Conservation (phyloP, 2,797 vertebrate species). For the Enteromius paludinosus region DNA sequence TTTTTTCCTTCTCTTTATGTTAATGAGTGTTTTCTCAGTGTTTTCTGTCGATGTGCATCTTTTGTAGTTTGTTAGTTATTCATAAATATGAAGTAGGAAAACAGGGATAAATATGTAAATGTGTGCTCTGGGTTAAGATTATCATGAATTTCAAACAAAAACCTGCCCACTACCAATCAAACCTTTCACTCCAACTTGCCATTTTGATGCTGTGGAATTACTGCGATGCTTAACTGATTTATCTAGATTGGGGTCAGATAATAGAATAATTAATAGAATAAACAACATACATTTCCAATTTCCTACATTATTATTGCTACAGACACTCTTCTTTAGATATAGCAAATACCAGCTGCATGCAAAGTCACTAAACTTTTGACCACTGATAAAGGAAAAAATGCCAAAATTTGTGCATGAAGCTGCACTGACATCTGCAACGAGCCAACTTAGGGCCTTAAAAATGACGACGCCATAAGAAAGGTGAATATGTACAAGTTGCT, state of each 20-base stretch:
- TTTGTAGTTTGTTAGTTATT: constrained; percentile 13
- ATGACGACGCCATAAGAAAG: too few species aligned
- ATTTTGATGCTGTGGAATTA: neutral
- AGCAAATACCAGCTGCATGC: neutral
- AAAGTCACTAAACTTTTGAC: neutral
- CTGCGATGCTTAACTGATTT: constrained; percentile 30
- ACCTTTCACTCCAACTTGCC: neutral
- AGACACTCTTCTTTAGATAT: neutral
- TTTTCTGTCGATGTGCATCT: constrained; percentile 36
- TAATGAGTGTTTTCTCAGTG: neutral
- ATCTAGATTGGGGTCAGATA: neutral
- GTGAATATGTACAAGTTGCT: too few species aligned
- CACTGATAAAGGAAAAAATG: neutral
- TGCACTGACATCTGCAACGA: neutral
- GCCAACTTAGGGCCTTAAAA: too few species aligned
- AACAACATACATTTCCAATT: neutral
- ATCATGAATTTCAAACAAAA: constrained; percentile 45
- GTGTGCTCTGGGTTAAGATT: constrained; percentile 32
- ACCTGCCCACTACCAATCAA: neutral
- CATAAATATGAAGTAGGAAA: constrained; percentile 42
- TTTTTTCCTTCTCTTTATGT: neutral
- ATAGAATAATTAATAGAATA: too few species aligned
- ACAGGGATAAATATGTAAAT: constrained; percentile 46
- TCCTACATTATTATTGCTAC: neutral
- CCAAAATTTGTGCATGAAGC: neutral